Base-by-base conservation (phyloP, 2,888 invertebrate species). In the Epinotia bilunana region DNA sequence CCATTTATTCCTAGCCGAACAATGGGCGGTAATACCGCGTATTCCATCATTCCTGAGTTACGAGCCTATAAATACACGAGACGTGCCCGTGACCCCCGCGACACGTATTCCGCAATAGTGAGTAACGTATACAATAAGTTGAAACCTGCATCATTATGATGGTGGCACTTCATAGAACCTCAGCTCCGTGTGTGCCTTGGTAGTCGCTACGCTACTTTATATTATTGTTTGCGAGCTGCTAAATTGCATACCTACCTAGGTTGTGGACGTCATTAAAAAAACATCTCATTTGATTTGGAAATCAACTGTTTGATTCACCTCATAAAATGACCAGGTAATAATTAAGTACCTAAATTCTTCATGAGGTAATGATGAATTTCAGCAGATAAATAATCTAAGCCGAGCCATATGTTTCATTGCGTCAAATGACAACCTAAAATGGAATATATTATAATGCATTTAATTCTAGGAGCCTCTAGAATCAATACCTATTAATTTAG, bases 21-120 rank as follows among this genome's bases (percentile, higher is more conserved):
- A 93, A 94, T 93, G 88, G 92, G 83, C 82, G 80, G 87, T 86
- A 87, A 85, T 86, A 86, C 82, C 83, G 86, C 86, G 86, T 88
- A 88, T 88, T 84, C 90, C 87, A 91, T 92, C 90, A 88, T 86
- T 86, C 88, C 85, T 87, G 87, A 92, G 92, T 93, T 91, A 92
- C 88, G 92, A 90, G 81, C 90, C 91, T 89, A 93, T 93, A 91
- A 93, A 92, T 93, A 92, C 86, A 83, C 86, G 85, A 86, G 89
- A 91, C 91, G 91, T 90, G 92, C 91, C 91, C 90, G 86, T 90
- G 92, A 91, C 90, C 91, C 83, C 87, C 76, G 84, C 87, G 83
- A 82, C 85, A 80, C 81, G 83, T 81, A 81, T 81, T 79, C 81
- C 77, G 79, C 77, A 77, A 74, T 73, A 61, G 33, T 62, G 53